These are phyloP conservation scores for Bruchidius siliquastri DNA, from an alignment of 2,888 invertebrate species.

Conservation along the genomic window DNA sequence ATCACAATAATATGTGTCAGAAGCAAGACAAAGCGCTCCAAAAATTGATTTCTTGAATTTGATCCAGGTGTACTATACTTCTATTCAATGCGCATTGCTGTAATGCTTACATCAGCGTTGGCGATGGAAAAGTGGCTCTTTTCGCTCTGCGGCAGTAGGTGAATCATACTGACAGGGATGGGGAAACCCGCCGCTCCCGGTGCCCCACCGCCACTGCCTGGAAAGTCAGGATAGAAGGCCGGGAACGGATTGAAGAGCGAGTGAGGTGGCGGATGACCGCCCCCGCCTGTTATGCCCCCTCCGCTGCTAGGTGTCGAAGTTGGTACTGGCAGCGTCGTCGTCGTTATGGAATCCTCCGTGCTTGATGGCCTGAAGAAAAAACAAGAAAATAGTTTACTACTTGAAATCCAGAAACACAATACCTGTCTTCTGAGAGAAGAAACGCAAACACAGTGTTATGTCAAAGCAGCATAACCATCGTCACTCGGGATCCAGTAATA, in stretches of 20 bases:
- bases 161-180: slow-evolving; percentile 79
- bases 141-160: slow-evolving; percentile 74
- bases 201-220: neutral
- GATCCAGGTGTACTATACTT: no score
- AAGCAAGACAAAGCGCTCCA: no score
- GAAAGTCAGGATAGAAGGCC: slow-evolving; percentile 79
- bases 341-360: slow-evolving; percentile 49
- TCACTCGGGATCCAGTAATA: no score
- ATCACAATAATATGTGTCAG: no score
- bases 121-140: slow-evolving; percentile 56
- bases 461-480: no score
- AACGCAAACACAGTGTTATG: no score
- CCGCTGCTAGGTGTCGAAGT: slow-evolving; percentile 16
- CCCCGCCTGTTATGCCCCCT: slow-evolving; percentile 26
- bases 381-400: no score
- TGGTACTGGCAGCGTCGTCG: slow-evolving; percentile 18
- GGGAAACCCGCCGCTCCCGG: slow-evolving; percentile 63
- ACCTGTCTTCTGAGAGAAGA: no score
- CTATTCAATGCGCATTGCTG: slow-evolving; percentile 48
- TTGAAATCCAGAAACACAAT: no score
- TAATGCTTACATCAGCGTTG: neutral
- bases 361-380: slow-evolving; percentile 54
- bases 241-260: slow-evolving; percentile 72
- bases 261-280: slow-evolving; percentile 38
- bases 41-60: no score